Evolutionary conservation across 2,113 vertebrate species (phyloP).

Genomic region (Chloropsis hardwickii): DNA sequence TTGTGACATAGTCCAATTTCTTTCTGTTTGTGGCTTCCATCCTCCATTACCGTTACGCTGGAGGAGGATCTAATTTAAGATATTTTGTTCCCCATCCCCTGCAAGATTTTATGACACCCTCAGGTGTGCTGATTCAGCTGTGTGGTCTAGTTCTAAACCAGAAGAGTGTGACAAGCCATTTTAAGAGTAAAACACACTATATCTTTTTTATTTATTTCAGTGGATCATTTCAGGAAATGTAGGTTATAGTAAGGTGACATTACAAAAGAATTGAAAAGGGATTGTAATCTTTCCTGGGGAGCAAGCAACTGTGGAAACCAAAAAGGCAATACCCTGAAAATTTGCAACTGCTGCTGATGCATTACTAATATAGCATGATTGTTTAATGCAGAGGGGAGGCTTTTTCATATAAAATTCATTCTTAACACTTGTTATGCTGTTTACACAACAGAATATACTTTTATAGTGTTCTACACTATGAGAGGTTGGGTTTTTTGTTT

Average conservation of each 20-base stretch:
- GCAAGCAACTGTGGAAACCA: background rate
- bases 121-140: slow-evolving; percentile 7
- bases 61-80: slow-evolving; percentile 12
- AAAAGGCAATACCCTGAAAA: background rate
- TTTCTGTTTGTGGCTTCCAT: background rate
- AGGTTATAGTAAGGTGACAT: background rate
- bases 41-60: background rate
- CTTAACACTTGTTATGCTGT: background rate
- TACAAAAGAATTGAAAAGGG: background rate
- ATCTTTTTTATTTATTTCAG: background rate
- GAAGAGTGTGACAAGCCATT: background rate
- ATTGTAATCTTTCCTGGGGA: background rate
- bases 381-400: background rate
- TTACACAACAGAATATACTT: background rate
- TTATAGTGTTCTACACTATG: background rate
- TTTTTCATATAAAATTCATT: background rate
- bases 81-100: background rate
- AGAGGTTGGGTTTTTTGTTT: fast-evolving
- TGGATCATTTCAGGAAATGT: background rate
- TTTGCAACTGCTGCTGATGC: background rate
- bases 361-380: background rate
- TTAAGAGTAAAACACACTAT: background rate
- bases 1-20: background rate
- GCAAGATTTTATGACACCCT: background rate
- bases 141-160: background rate